Evolutionary conservation across 2,888 invertebrate genomes (phyloP).

Genomic region (Loripinus fragilis): DNA sequence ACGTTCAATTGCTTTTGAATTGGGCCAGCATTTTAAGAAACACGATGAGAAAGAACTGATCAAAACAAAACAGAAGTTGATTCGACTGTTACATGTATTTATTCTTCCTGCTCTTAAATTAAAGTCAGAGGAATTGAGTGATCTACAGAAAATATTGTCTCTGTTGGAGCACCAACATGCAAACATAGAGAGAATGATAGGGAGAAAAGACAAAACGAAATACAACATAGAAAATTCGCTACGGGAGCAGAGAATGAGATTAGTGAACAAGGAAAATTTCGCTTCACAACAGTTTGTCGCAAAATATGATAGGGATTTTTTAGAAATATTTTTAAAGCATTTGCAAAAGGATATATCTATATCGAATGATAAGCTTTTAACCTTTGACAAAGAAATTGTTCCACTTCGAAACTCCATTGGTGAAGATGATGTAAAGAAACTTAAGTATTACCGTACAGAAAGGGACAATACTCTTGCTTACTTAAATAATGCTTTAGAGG

Average conservation of each 20-base stretch:
- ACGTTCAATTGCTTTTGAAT: conserved; percentile 36
- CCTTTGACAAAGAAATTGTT: conserved; percentile 64
- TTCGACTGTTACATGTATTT: conserved; percentile 75
- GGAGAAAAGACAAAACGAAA: conserved; percentile 62
- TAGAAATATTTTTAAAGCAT: conserved; percentile 63
- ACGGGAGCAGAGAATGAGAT: conserved; percentile 59
- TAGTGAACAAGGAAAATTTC: conserved; percentile 64
- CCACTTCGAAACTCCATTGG: conserved; percentile 50
- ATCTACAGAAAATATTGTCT: conserved; percentile 53
- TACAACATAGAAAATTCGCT: conserved; percentile 65
- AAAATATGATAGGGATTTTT: conserved; percentile 62
- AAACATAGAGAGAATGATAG: conserved; percentile 62
- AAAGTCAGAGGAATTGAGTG: conserved; percentile 58
- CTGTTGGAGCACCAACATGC: conserved; percentile 56
- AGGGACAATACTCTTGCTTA: conserved; percentile 63
- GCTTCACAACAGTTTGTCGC: conserved; percentile 60
- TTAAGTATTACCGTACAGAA: conserved; percentile 51
- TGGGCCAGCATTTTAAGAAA: conserved; percentile 16
- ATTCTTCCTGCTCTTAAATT: conserved; percentile 75
- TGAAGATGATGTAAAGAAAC: conserved; percentile 36
- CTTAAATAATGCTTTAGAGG: conserved; percentile 58
- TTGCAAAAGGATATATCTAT: conserved; percentile 69
- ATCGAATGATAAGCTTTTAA: conserved; percentile 60
- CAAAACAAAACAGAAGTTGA: conserved; percentile 27
- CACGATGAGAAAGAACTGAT: conserved; percentile 24